Conservation (phyloP, 2,888 invertebrate genomes). For the Phragmatobia fuliginosa region DNA sequence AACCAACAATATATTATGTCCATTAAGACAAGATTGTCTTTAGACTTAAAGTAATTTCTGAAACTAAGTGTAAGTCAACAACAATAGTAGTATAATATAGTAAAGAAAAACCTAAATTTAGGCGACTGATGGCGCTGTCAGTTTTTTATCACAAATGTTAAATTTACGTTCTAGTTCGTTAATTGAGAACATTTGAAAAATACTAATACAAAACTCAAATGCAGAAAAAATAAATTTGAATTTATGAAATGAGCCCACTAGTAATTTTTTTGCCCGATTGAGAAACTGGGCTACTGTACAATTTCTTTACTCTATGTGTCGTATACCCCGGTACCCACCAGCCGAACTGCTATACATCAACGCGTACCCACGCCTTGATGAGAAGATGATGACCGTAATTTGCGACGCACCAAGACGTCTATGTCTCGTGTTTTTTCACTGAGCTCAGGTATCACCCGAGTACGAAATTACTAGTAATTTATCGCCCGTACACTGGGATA, state of each 20-base stretch:
- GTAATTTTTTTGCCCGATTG: background rate
- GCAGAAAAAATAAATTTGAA: too few species aligned
- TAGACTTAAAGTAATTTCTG: too few species aligned
- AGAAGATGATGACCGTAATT: slow-evolving; percentile 87
- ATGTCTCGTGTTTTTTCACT: slow-evolving; percentile 86
- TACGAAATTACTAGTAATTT: slow-evolving; percentile 86
- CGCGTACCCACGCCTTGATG: slow-evolving; percentile 84
- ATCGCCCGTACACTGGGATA: slow-evolving; percentile 76
- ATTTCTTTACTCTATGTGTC: slow-evolving; percentile 41
- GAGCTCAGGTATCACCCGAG: slow-evolving; percentile 85
- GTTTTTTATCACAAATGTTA: too few species aligned
- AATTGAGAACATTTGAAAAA: background rate
- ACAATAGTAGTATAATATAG: too few species aligned
- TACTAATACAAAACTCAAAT: background rate
- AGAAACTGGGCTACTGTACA: slow-evolving; percentile 1
- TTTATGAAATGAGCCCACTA: background rate
- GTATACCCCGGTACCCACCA: slow-evolving; percentile 61
- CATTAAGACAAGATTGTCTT: too few species aligned
- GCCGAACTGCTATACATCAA: slow-evolving; percentile 81
- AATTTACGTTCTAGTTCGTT: background rate
- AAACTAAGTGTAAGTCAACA: too few species aligned
- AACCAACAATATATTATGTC: too few species aligned
- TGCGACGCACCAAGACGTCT: slow-evolving; percentile 87
- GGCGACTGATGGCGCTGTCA: too few species aligned
- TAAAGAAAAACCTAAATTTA: too few species aligned